Conservation (phyloP, 2,888 invertebrate species). For the Hoplodrina blanda region DNA sequence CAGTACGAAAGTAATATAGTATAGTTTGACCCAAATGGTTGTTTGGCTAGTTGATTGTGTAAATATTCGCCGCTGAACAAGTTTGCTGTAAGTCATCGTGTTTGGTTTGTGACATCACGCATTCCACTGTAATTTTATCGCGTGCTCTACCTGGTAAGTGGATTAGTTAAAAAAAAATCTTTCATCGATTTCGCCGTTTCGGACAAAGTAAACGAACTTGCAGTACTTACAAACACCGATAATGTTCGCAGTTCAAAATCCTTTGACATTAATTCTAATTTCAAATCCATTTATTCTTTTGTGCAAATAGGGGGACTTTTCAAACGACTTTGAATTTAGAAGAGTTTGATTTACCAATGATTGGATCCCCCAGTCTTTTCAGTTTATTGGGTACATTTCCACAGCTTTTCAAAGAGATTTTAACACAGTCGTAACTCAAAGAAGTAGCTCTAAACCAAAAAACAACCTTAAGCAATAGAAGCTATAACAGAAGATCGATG, state of each 20-base stretch:
- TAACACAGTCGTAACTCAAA: too few relatives aligned
- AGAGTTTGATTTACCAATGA: neutral
- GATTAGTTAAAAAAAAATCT: slow-evolving; percentile 31
- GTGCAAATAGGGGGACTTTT: neutral
- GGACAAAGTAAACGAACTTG: neutral
- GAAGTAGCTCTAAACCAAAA: too few relatives aligned
- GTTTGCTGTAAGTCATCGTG: slow-evolving; percentile 60
- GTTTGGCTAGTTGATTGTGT: slow-evolving; percentile 45
- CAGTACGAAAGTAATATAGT: slow-evolving; percentile 32
- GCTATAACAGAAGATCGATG: too few relatives aligned
- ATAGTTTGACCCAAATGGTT: slow-evolving; percentile 29
- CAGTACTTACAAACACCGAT: too few relatives aligned
- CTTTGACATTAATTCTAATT: too few relatives aligned
- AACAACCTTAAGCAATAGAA: too few relatives aligned
- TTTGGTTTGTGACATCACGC: slow-evolving; percentile 62
- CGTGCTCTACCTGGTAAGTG: slow-evolving; percentile 34
- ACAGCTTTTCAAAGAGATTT: too few relatives aligned
- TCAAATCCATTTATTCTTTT: neutral
- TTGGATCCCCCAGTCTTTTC: too few relatives aligned
- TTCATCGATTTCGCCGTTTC: neutral
- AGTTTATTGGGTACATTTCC: too few relatives aligned
- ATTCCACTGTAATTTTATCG: slow-evolving; percentile 58
- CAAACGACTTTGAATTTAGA: neutral
- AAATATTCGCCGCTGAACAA: slow-evolving; percentile 59
- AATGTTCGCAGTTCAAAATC: neutral